Base-by-base conservation (phyloP, 2,888 invertebrate species). In the Lamellibrachia satsuma region DNA sequence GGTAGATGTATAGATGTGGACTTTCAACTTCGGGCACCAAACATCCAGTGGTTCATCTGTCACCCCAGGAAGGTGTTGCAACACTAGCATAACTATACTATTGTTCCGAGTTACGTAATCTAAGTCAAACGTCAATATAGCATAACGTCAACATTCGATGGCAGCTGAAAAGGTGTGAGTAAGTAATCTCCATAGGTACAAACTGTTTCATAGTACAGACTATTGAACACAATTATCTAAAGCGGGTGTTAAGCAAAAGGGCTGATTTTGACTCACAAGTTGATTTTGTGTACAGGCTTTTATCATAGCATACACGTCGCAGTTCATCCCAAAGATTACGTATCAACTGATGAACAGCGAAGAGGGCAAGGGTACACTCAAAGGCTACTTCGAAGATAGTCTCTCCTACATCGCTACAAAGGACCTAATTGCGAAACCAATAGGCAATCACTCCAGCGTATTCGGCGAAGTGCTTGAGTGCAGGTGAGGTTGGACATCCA, bases 241-340 rank as follows among this genome's bases (percentile, higher is more conserved):
- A 39, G n/a, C 39, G 27, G 91, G 91, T 27, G 52, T 91, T 91
- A 91, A 6, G 39, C 91, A 91, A 51, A 52, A 22, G n/a, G 27
- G 15, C 51, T 1, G 52, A 51, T 27, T 6, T 91, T 91, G 22
- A 11, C 3, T 75, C 75, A 75, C 75, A 22, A 11, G 75, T n/a
- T 15, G 22, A 6, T 11, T 22, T 4, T 91, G 22, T n/a, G 97
- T 97, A 1, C 97, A 98, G 98, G 99, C 99, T 0, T 98, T 99
- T 96, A 99, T 99, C 57, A 99, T 99, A 95, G 99, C 99, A 0
- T 99, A 99, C 96, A 99, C 99, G 0, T 99, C 99, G 93, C 99
- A 99, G 95, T 99, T 99, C 96, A 98, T 99, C 93, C 99, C 99
- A 0, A 97, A 99, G 1, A 98, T 98, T 97, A 98, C 99, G 7